A percentile compares a stretch with the other conserved stretches of the same genome.
phyloP scores from a whole-genome alignment of 2,113 vertebrate species.

The Corydoras maculifer region DNA sequence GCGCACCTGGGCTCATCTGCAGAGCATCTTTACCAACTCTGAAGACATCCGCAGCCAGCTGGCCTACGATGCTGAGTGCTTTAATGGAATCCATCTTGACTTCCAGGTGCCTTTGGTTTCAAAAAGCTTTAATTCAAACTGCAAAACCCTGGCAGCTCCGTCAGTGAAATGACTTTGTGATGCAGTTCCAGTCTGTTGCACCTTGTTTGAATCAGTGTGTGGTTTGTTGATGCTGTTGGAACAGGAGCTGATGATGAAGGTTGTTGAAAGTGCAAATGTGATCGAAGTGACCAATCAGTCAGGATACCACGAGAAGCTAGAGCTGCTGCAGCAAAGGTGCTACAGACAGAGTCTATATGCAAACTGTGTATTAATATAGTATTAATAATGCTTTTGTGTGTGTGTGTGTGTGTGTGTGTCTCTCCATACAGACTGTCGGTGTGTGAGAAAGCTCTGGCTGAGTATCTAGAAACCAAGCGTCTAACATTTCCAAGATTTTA shows the following conservation, averaged over 20 bases:
- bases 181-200: neutral
- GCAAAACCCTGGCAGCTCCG: neutral
- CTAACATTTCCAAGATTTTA: slow-evolving; percentile 63
- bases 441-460: slow-evolving; percentile 66
- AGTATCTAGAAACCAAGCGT: slow-evolving; percentile 65
- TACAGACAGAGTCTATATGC: neutral
- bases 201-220: neutral
- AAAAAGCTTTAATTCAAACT: neutral
- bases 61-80: slow-evolving; percentile 65
- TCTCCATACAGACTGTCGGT: slow-evolving; percentile 51
- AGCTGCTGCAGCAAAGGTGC: slow-evolving; percentile 63
- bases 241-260: slow-evolving; percentile 59
- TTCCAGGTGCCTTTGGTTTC: slow-evolving; percentile 60
- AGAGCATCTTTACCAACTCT: slow-evolving; percentile 76
- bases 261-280: slow-evolving; percentile 62
- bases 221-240: slow-evolving; percentile 2
- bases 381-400: neutral
- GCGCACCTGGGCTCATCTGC: slow-evolving; percentile 74
- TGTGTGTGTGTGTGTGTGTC: slow-evolving; percentile 8
- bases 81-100: slow-evolving; percentile 69
- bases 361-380: no score
- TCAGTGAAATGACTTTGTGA: neutral
- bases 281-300: slow-evolving; percentile 64
- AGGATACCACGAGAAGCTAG: slow-evolving; percentile 64
- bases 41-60: slow-evolving; percentile 74